Evolutionary conservation across 2,797 vertebrate genomes (phyloP).

Genomic region (Diglossa cyanea): DNA sequence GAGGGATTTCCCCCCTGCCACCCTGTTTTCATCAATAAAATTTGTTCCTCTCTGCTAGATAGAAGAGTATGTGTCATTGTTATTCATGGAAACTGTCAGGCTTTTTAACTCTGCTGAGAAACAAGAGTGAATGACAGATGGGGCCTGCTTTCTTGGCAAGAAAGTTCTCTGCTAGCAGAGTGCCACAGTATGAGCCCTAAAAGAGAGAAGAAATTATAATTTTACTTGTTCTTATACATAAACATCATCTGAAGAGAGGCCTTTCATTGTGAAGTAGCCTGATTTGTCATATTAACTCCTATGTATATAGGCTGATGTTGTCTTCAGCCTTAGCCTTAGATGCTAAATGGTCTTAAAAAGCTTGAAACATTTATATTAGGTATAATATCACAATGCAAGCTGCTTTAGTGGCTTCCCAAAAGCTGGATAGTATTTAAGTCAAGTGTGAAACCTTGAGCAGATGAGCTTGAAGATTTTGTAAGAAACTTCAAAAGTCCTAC

Average conservation of each 20-base stretch:
- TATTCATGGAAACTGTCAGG: slow-evolving; percentile 57
- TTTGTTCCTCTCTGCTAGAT: neutral
- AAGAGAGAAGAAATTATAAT: neutral
- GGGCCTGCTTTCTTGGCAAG: neutral
- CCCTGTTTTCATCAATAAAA: neutral
- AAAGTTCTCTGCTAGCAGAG: slow-evolving; percentile 6
- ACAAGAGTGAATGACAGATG: slow-evolving; percentile 43
- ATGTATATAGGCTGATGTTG: neutral
- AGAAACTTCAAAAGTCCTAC: neutral
- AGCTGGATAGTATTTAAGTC: neutral
- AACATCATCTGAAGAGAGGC: neutral
- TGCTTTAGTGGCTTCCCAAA: neutral
- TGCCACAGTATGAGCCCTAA: neutral
- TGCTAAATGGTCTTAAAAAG: neutral
- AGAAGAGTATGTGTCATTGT: slow-evolving; percentile 17
- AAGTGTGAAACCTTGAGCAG: neutral
- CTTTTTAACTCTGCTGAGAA: slow-evolving; percentile 27
- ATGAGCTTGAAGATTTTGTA: neutral
- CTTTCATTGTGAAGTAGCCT: neutral
- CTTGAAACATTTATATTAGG: neutral
- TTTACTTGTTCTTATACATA: neutral
- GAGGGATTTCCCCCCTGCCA: neutral
- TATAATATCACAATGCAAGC: neutral
- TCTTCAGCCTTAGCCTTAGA: neutral
- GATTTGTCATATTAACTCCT: neutral